Conservation (phyloP, 2,797 vertebrate species). For the Taenioides sp. region DNA sequence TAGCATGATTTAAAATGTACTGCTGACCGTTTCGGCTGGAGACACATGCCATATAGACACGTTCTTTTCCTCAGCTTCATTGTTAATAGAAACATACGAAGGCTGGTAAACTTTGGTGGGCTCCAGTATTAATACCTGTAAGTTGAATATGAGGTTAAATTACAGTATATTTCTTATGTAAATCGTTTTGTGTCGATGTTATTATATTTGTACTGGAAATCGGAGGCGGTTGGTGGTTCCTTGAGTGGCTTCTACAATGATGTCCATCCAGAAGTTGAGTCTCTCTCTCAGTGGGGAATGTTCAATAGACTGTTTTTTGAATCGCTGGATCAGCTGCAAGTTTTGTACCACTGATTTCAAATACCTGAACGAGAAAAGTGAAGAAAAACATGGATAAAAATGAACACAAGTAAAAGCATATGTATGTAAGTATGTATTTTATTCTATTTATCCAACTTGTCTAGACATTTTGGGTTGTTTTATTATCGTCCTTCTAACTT, state of each 20-base stretch:
- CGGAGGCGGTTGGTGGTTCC: constrained; percentile 85
- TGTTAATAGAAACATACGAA: constrained; percentile 93
- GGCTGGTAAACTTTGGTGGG: constrained; percentile 93
- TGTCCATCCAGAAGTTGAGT: constrained; percentile 97
- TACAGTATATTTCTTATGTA: no score
- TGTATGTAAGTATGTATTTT: no score
- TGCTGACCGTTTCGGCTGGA: constrained; percentile 85
- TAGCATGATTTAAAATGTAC: background rate
- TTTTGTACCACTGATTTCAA: constrained; percentile 93
- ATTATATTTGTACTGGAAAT: constrained; percentile 84
- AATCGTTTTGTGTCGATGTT: no score
- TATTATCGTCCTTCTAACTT: no score
- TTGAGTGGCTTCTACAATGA: constrained; percentile 93
- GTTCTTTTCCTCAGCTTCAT: constrained; percentile 89
- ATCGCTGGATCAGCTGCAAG: constrained; percentile 89
- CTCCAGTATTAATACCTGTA: constrained; percentile 92
- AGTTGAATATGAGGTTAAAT: background rate
- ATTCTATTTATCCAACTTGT: no score
- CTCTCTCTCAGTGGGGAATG: constrained; percentile 86
- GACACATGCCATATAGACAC: constrained; percentile 94
- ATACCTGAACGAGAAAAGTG: constrained; percentile 79
- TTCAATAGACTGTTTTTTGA: constrained; percentile 87
- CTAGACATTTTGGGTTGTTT: no score
- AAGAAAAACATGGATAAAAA: no score
- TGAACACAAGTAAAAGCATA: no score